Conservation (phyloP, 2,797 vertebrate species). For the Halcyon smyrnensis region DNA sequence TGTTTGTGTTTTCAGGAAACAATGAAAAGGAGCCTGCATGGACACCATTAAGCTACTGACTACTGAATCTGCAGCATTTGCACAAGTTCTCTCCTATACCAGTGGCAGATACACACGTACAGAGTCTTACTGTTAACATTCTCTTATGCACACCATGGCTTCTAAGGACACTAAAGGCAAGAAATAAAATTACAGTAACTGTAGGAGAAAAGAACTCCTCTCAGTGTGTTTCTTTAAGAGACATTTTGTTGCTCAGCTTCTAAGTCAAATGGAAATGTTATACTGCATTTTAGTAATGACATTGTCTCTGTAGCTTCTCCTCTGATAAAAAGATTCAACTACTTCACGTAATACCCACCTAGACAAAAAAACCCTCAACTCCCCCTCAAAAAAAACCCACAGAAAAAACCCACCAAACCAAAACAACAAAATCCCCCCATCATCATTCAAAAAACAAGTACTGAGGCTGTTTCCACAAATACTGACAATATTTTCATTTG, state of each 20-base stretch:
- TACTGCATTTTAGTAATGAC: background rate
- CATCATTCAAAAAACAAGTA: background rate
- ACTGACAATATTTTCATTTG: background rate
- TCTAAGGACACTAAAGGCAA: background rate
- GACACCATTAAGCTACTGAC: background rate
- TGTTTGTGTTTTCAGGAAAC: background rate
- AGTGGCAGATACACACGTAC: fast-evolving
- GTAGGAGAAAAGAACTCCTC: background rate
- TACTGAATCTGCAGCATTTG: background rate
- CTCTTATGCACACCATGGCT: background rate
- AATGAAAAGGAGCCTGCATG: fast-evolving
- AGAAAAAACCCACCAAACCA: background rate
- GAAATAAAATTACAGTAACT: background rate
- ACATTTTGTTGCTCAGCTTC: background rate
- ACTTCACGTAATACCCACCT: background rate
- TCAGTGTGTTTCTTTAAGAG: background rate
- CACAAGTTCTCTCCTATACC: background rate
- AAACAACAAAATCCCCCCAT: background rate
- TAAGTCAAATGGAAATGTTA: background rate
- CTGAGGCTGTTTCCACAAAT: background rate
- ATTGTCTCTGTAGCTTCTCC: background rate
- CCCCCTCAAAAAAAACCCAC: no score
- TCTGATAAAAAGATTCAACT: background rate
- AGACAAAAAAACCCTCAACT: background rate
- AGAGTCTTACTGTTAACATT: background rate